phyloP scores from a whole-genome alignment of 2,888 invertebrate species.

The Clitarchus hookeri region DNA sequence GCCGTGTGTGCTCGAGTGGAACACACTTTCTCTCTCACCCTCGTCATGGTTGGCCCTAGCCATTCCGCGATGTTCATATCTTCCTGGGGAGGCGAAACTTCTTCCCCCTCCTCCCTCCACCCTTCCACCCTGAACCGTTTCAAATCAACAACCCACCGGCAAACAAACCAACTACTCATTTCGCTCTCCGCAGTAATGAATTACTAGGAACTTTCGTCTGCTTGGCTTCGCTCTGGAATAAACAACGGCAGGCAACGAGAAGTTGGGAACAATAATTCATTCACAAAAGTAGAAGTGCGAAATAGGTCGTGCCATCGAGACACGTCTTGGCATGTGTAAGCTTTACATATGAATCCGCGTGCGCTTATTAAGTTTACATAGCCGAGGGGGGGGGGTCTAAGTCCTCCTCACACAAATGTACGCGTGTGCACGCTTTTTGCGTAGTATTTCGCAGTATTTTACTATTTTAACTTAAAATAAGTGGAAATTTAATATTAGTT shows the following conservation, averaged over 20 bases:
- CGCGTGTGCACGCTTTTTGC: too few relatives aligned
- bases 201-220: not conserved
- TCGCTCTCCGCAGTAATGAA: not conserved
- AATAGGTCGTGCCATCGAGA: not conserved
- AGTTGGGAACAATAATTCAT: not conserved
- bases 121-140: not conserved
- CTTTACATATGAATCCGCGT: not conserved
- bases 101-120: not conserved
- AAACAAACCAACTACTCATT: conserved; percentile 1
- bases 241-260: not conserved
- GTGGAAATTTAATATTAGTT: too few relatives aligned
- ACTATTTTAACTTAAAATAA: too few relatives aligned
- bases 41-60: not conserved
- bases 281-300: not conserved
- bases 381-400: too few relatives aligned
- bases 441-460: too few relatives aligned
- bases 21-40: not conserved
- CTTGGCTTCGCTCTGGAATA: not conserved
- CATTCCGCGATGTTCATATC: not conserved
- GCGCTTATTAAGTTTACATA: too few relatives aligned
- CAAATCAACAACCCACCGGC: not conserved
- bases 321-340: not conserved
- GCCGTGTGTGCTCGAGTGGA: not conserved
- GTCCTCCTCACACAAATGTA: too few relatives aligned
- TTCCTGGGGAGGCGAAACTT: not conserved